These are phyloP conservation scores for Nysson spinosus DNA, from an alignment of 2,888 invertebrate species.

Conservation along the genomic window DNA sequence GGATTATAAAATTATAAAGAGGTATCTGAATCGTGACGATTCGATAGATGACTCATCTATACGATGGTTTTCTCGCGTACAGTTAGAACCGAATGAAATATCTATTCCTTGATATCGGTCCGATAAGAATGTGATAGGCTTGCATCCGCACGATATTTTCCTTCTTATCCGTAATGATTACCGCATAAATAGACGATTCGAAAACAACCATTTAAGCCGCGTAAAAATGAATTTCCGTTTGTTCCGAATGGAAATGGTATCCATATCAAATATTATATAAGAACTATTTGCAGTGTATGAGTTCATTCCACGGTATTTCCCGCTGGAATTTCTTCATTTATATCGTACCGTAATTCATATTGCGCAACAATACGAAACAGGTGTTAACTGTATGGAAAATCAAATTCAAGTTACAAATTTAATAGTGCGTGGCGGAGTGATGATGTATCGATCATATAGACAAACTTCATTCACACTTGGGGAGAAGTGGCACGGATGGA, in stretches of 20 bases:
- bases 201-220: background rate
- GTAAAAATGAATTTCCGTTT: background rate
- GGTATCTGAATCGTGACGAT: background rate
- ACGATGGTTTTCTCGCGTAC: constrained; percentile 3
- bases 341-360: too few relatives aligned
- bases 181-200: constrained; percentile 14
- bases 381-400: too few relatives aligned
- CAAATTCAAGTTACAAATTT: too few relatives aligned
- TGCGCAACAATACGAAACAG: too few relatives aligned
- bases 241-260: constrained; percentile 9
- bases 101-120: constrained; percentile 21
- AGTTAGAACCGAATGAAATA: constrained; percentile 24
- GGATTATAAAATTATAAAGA: background rate
- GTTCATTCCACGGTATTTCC: background rate
- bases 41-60: constrained; percentile 24
- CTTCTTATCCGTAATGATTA: constrained; percentile 17
- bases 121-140: constrained; percentile 26
- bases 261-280: constrained; percentile 5
- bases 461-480: too few relatives aligned
- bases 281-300: background rate
- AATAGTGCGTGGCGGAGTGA: too few relatives aligned
- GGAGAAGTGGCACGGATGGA: too few relatives aligned
- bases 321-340: too few relatives aligned
- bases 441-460: too few relatives aligned
- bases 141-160: constrained; percentile 19